These are phyloP conservation scores for Centropus unirufus DNA, from an alignment of 2,113 vertebrate species.

Conservation along the genomic window DNA sequence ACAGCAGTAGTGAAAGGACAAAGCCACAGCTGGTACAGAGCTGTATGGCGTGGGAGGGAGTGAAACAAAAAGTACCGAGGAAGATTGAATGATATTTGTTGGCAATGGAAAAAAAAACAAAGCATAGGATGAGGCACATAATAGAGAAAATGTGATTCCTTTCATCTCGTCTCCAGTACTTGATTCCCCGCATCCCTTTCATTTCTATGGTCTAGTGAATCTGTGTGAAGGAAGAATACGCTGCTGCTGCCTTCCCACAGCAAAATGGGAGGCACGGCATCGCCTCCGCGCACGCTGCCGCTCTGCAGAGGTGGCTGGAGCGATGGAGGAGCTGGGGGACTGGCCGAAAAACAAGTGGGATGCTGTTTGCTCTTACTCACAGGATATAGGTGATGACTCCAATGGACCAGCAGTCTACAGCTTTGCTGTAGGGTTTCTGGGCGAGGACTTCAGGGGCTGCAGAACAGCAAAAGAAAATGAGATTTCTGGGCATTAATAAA, in stretches of 20 bases:
- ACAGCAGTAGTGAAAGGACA: constrained; percentile 4
- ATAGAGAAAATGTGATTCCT: not conserved
- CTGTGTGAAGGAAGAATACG: not conserved
- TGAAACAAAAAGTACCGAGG: not conserved
- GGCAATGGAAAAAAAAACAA: not conserved
- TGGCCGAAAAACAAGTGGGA: not conserved
- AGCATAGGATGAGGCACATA: not conserved
- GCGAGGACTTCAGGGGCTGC: constrained; percentile 92
- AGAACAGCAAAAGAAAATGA: not conserved
- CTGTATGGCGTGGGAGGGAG: constrained; percentile 33
- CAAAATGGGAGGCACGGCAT: not conserved
- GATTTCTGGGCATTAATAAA: not conserved
- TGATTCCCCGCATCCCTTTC: not conserved
- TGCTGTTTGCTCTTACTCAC: constrained; percentile 78
- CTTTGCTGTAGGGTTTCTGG: constrained; percentile 94
- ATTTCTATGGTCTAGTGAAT: not conserved
- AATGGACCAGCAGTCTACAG: constrained; percentile 97
- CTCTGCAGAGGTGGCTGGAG: not conserved
- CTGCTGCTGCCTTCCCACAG: fast-evolving
- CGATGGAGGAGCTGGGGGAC: not conserved
- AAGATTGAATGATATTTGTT: not conserved
- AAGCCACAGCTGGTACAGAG: constrained; percentile 36
- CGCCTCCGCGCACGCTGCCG: fast-evolving
- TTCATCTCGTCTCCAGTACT: not conserved
- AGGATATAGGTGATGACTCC: constrained; percentile 95